Base-by-base conservation (phyloP, 2,888 invertebrate species). In the Griposia aprilina region DNA sequence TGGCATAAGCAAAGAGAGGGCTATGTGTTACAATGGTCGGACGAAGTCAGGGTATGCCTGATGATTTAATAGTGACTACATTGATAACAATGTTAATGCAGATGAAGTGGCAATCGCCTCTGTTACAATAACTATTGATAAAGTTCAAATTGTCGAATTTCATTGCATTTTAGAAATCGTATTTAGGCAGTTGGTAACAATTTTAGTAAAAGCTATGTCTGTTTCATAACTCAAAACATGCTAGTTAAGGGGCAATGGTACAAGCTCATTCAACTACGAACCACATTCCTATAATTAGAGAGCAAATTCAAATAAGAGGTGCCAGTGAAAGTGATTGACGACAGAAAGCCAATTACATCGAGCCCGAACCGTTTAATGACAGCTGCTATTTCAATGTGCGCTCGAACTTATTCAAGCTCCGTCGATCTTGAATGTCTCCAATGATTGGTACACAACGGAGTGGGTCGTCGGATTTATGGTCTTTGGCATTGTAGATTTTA, bases 301-400 rank as follows among this genome's bases (percentile, higher is more conserved):
- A 88, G 82, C 79, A 88, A 83, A 83, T 72, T 52, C 70, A 76
- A 83, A 82, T 79, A 86, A 74, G 90, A 85, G 77, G 87, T 85
- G 81, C 45, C 17, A 80, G 89, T 77, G 85, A 89, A 88, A 88
- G 89, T 90, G 89, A 88, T 83, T 82, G 82, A 86, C 67, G 74
- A 81, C 81, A 73, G 85, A 82, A 84, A 88, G 89, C 78, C 87
- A 88, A 90, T 90, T 90, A 90, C 76, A 78, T 79, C 45, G 73
- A 87, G 78, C 79, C 67, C 65, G 67, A 83, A 88, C 71, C 76
- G 71, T 74, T 80, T 76, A 76, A 80, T 84, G 80, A 59, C 30
- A 45, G 59, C 80, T 30, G n/a, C 30, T 67, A 73, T 87, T 79
- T 84, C 60, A 74, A 87, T 80, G 62, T 72, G 36, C 60, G 60